Conservation (phyloP, 2,797 vertebrate genomes). For the Bradypodion ventrale region DNA sequence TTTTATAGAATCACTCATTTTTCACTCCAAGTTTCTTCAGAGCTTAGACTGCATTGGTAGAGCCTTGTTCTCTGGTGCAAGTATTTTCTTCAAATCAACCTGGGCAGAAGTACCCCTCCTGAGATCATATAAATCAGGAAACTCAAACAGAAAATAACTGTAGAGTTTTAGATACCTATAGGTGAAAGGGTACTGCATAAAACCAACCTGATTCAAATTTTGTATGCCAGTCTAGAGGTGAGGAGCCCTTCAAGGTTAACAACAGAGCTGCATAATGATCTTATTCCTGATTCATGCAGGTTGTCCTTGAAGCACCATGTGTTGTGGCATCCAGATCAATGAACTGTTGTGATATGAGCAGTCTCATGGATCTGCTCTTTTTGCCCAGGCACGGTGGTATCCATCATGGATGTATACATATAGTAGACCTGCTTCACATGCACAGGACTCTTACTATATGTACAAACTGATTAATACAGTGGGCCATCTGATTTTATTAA, state of each 20-base stretch:
- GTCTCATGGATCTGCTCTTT: too few relatives aligned
- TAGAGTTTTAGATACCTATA: not conserved
- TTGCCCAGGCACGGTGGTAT: too few relatives aligned
- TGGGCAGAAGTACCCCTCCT: not conserved
- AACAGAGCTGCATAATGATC: not conserved
- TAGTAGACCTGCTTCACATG: too few relatives aligned
- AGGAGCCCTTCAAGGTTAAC: not conserved
- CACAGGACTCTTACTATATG: too few relatives aligned
- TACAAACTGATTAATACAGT: too few relatives aligned
- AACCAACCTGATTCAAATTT: not conserved
- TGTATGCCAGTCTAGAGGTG: not conserved
- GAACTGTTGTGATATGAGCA: not conserved
- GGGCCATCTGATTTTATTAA: too few relatives aligned
- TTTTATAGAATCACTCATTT: slow-evolving; percentile 12
- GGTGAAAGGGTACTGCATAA: not conserved
- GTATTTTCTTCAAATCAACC: rapidly evolving
- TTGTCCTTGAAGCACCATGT: not conserved
- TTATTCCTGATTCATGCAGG: not conserved
- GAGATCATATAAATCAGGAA: not conserved
- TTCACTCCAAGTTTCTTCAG: not conserved
- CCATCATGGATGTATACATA: too few relatives aligned
- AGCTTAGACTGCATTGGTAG: not conserved
- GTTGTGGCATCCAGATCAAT: not conserved
- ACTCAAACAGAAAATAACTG: not conserved
- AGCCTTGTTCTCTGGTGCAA: not conserved